A percentile compares a stretch with the other conserved stretches of the same genome.
These are phyloP conservation scores for Mantis religiosa DNA, from an alignment of 2,888 invertebrate genomes.

Conservation along the genomic window DNA sequence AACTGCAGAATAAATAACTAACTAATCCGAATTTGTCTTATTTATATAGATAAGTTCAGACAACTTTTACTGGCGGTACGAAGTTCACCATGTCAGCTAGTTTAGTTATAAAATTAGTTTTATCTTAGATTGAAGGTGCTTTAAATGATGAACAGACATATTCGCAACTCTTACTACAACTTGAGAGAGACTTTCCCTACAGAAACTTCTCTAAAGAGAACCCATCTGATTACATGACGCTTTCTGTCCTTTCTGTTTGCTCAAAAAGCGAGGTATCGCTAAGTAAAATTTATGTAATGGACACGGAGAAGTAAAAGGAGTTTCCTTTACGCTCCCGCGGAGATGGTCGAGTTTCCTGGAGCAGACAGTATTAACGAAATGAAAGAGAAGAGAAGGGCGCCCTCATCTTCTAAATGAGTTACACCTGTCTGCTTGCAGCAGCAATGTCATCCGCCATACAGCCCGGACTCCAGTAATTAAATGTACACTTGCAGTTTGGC, in stretches of 20 bases:
- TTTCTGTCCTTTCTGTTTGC: not conserved
- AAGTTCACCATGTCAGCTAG: too few relatives aligned
- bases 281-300: not conserved
- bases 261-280: not conserved
- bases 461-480: not conserved
- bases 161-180: too few relatives aligned
- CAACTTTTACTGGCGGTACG: too few relatives aligned
- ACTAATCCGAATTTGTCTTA: too few relatives aligned
- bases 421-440: not conserved
- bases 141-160: too few relatives aligned
- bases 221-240: not conserved
- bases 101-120: too few relatives aligned
- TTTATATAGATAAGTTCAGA: too few relatives aligned
- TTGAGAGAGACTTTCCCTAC: too few relatives aligned
- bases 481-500: not conserved
- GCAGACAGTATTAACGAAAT: not conserved
- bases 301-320: not conserved
- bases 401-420: not conserved
- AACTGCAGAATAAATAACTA: too few relatives aligned
- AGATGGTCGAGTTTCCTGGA: not conserved
- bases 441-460: not conserved
- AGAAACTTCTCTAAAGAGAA: not conserved
- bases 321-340: not conserved
- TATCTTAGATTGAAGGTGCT: too few relatives aligned
- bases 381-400: not conserved